These are phyloP conservation scores for Sicus ferrugineus DNA, from an alignment of 2,888 invertebrate genomes.

Conservation along the genomic window DNA sequence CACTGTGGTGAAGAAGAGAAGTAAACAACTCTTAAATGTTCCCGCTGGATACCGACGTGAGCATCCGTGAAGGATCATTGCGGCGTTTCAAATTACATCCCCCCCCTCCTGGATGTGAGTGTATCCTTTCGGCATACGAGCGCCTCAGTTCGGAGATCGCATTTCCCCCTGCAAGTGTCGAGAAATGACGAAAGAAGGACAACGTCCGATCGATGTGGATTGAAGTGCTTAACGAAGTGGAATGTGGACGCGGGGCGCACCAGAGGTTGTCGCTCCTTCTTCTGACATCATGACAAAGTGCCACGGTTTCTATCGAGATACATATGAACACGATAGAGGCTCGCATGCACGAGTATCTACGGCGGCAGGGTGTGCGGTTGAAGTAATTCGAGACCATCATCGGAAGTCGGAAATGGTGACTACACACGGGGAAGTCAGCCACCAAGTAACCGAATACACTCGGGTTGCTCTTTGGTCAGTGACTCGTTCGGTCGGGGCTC, in stretches of 20 bases:
- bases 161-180: conserved; percentile 4
- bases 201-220: conserved; percentile 43
- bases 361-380: conserved; percentile 33
- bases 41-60: conserved; percentile 4
- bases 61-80: conserved; percentile 52
- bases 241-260: conserved; percentile 43
- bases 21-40: neutral
- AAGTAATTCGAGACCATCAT: conserved; percentile 53
- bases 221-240: conserved; percentile 61
- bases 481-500: neutral
- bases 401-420: conserved; percentile 58
- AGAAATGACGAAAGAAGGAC: conserved; percentile 2
- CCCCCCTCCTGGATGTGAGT: conserved; percentile 31
- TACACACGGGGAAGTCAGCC: conserved; percentile 15
- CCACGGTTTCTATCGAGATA: neutral
- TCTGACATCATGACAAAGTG: conserved; percentile 1
- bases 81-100: conserved; percentile 55
- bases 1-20: neutral
- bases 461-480: neutral
- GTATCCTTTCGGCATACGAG: conserved; percentile 25
- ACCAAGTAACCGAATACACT: neutral
- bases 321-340: neutral
- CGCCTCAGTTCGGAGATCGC: conserved; percentile 23
- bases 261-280: neutral
- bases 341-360: too few species aligned